phyloP scores from a whole-genome alignment of 2,888 invertebrate genomes.

The Lacanobia oleracea region DNA sequence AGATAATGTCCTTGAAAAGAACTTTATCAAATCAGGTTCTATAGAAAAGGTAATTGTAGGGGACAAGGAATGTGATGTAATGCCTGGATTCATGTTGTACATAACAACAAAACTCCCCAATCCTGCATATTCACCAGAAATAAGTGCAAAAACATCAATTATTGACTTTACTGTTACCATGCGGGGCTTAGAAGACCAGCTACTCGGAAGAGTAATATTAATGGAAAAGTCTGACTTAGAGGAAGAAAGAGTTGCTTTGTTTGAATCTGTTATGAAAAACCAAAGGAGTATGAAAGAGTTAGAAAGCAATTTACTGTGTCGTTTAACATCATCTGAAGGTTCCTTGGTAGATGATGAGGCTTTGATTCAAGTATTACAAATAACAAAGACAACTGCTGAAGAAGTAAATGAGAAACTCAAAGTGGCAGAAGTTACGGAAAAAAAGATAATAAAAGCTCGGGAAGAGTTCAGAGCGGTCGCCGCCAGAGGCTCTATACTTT shows the following conservation, averaged over 20 bases:
- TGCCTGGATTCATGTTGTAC: conserved; percentile 98
- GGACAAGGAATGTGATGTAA: conserved; percentile 99
- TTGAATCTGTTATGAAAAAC: conserved; percentile 99
- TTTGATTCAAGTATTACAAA: conserved; percentile 96
- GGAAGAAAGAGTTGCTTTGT: conserved; percentile 97
- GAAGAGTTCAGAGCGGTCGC: conserved; percentile 99
- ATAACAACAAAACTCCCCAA: conserved; percentile 99
- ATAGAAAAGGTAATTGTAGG: conserved; percentile 98
- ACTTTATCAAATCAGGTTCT: conserved; percentile 99
- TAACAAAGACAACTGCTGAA: conserved; percentile 97
- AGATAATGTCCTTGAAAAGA: conserved; percentile 99
- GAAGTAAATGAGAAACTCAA: conserved; percentile 98
- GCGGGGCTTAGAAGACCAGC: conserved; percentile 98
- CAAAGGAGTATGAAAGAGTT: conserved; percentile 98
- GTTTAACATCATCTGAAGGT: conserved; percentile 98
- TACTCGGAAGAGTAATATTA: conserved; percentile 97
- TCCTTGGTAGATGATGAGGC: conserved; percentile 99
- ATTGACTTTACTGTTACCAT: conserved; percentile 99
- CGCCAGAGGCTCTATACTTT: conserved; percentile 97
- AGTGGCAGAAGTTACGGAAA: conserved; percentile 98
- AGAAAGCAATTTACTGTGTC: conserved; percentile 97
- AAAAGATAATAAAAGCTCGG: conserved; percentile 97
- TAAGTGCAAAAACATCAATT: conserved; percentile 98
- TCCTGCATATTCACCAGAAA: conserved; percentile 99
- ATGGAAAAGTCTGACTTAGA: conserved; percentile 99